Evolutionary conservation across 2,888 invertebrate genomes (phyloP).

Genomic region (Eupsilia transversa): DNA sequence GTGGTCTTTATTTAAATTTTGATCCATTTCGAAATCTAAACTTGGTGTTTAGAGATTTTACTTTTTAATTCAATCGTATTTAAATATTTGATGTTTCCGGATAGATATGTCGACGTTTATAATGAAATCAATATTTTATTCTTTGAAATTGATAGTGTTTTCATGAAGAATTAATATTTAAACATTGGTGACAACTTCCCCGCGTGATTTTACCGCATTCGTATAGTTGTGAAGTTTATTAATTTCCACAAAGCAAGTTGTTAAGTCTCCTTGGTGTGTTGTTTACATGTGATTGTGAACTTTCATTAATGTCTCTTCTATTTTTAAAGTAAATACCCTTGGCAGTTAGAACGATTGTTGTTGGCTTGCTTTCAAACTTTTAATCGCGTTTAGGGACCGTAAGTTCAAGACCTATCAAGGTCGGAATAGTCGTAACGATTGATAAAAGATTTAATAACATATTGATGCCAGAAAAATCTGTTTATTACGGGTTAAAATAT

Average conservation of each 20-base stretch:
- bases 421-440: conserved; percentile 33
- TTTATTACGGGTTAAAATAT: neutral
- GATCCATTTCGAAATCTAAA: neutral
- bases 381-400: conserved; percentile 68
- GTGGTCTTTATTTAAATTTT: conserved; percentile 20
- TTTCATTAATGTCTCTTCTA: conserved; percentile 59
- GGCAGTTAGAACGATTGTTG: conserved; percentile 75
- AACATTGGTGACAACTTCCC: conserved; percentile 11
- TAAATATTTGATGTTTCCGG: conserved; percentile 10
- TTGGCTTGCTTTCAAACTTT: conserved; percentile 80
- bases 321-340: conserved; percentile 71
- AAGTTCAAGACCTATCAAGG: conserved; percentile 66
- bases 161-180: neutral
- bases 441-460: conserved; percentile 13
- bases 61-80: conserved; percentile 8
- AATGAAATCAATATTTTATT: neutral
- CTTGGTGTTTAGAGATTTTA: neutral
- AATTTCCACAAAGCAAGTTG: conserved; percentile 6
- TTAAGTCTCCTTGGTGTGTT: neutral
- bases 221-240: conserved; percentile 16
- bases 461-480: neutral
- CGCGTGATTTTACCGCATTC: neutral
- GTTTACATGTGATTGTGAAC: conserved; percentile 33
- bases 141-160: conserved; percentile 24
- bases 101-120: conserved; percentile 8